phyloP scores from a whole-genome alignment of 2,888 invertebrate genomes.

The Caenorhabditis sinica region DNA sequence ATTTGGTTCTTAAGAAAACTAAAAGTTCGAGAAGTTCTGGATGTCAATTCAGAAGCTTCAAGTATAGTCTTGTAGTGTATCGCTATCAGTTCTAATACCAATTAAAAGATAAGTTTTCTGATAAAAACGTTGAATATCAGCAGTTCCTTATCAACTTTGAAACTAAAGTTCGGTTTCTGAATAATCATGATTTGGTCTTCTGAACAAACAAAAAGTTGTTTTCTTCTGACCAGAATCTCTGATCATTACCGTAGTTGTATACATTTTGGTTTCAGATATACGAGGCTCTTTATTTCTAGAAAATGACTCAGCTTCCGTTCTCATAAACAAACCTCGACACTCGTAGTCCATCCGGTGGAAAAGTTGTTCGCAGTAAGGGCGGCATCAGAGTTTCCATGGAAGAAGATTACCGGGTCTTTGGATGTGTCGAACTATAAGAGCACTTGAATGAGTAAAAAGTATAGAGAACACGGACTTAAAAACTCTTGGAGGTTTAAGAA shows the following conservation, averaged over 20 bases:
- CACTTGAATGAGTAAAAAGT: neutral
- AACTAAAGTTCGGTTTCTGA: conserved; percentile 9
- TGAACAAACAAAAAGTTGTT: neutral
- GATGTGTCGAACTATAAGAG: conserved; percentile 43
- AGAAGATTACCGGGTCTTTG: conserved; percentile 71
- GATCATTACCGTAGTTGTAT: conserved; percentile 4
- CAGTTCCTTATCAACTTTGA: conserved; percentile 8
- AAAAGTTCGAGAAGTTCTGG: too few species aligned
- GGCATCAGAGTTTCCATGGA: conserved; percentile 76
- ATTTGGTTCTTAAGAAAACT: neutral
- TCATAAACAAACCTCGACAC: conserved; percentile 59
- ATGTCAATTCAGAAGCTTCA: neutral
- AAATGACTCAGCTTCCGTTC: neutral
- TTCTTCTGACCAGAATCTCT: neutral
- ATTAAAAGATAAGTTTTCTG: conserved; percentile 8
- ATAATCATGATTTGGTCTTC: conserved; percentile 3
- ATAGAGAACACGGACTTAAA: conserved; percentile 17
- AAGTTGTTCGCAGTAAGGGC: conserved; percentile 72
- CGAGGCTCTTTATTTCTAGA: neutral
- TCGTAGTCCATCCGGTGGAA: conserved; percentile 73
- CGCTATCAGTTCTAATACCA: neutral
- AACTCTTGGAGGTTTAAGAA: conserved; percentile 13
- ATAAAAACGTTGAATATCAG: conserved; percentile 19
- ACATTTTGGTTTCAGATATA: neutral
- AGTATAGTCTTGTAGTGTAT: neutral